phyloP scores from a whole-genome alignment of 2,113 vertebrate genomes.

The Gila orcuttii region DNA sequence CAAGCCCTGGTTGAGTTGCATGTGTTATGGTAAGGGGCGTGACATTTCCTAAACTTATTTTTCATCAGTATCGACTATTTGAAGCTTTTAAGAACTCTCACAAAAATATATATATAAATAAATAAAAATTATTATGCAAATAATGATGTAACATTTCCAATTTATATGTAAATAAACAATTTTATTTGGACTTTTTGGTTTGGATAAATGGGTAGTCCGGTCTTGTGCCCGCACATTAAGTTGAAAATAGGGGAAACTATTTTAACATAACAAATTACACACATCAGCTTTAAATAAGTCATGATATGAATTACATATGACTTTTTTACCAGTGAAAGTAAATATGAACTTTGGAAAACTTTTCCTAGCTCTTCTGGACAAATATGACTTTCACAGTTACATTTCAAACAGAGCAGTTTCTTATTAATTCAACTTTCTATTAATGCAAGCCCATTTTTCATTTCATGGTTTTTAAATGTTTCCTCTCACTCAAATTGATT shows the following conservation, averaged over 20 bases:
- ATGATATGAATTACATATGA: slow-evolving; percentile 27
- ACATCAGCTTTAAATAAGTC: neutral
- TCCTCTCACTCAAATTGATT: slow-evolving; percentile 48
- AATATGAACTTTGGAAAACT: slow-evolving; percentile 43
- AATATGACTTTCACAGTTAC: neutral
- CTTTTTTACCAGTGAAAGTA: slow-evolving; percentile 26
- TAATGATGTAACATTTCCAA: neutral
- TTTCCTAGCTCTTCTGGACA: neutral
- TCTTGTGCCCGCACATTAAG: neutral
- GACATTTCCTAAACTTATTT: neutral
- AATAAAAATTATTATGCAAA: neutral
- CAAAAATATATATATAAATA: neutral
- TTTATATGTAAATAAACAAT: neutral
- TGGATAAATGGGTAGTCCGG: neutral
- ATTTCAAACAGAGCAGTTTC: slow-evolving; percentile 28
- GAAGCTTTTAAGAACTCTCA: neutral
- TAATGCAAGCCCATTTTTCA: slow-evolving; percentile 47
- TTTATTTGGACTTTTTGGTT: neutral
- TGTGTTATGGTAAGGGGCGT: no score
- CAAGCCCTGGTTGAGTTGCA: no score
- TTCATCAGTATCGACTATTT: neutral
- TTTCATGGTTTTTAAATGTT: slow-evolving; percentile 54
- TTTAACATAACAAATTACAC: neutral
- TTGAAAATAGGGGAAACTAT: neutral
- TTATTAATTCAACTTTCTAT: slow-evolving; percentile 40